Conservation (phyloP, 1,140 invertebrate genomes). For the Medauroidea extradentata region DNA sequence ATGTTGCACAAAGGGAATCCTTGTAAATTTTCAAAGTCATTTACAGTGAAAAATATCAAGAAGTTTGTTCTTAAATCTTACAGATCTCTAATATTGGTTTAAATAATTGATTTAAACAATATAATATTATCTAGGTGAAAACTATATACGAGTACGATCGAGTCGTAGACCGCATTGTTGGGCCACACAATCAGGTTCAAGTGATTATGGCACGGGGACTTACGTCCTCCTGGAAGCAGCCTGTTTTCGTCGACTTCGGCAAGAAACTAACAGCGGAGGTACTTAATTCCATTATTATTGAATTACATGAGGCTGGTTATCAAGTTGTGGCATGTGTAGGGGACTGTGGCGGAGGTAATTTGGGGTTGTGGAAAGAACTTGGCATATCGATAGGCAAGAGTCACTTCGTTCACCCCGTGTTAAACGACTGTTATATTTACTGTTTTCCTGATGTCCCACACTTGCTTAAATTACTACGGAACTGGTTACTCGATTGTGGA, state of each 20-base stretch:
- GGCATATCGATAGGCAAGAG: constrained; percentile 20
- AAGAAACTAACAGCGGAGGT: constrained; percentile 24
- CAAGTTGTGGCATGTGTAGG: constrained; percentile 33
- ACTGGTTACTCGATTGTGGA: constrained; percentile 30
- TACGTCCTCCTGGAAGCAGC: constrained; percentile 38
- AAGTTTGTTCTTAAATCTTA: no score
- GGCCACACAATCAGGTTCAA: constrained; percentile 35
- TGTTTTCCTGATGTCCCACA: constrained; percentile 30
- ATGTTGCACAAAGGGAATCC: no score
- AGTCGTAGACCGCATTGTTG: constrained; percentile 33
- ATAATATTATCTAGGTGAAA: not conserved
- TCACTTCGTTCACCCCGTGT: constrained; percentile 26
- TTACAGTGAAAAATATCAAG: no score
- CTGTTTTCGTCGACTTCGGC: constrained; percentile 37
- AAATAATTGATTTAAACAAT: no score
- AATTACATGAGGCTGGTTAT: constrained; percentile 28
- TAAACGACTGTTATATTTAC: constrained; percentile 17
- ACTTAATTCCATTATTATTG: constrained; percentile 26
- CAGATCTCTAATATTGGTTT: no score
- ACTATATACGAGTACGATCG: constrained; percentile 35
- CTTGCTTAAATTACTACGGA: constrained; percentile 31
- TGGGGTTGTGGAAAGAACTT: constrained; percentile 34
- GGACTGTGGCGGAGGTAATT: constrained; percentile 33
- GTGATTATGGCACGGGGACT: constrained; percentile 33
- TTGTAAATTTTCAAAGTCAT: no score